Evolutionary conservation across 92 coral and sea anemone species (phyloP), one percentile per base, ranked within the genome.

Genomic region (Desmophyllum pertusum): DNA sequence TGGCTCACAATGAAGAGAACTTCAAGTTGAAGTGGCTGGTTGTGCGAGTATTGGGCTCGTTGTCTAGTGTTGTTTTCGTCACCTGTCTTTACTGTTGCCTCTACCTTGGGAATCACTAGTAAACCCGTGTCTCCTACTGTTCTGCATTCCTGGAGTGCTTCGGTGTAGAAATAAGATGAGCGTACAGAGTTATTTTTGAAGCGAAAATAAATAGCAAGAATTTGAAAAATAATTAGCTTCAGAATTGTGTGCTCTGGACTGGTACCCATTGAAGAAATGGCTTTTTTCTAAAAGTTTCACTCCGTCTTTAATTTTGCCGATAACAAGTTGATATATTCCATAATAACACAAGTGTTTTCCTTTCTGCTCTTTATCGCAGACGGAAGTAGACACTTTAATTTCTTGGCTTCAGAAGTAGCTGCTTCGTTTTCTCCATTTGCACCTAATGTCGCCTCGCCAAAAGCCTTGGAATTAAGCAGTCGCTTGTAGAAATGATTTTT

Each of bases 281-380:
- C 81, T 21, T 76, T 50, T n/a, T 38, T 76, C 10, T 57, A 76
- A 38, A 40, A n/a, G 27, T 38, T 36, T 7, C 21, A 79, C 50
- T 38, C 90, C 90, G 11, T 13, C 19, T 6, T 64, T 27, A 10
- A 61, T 29, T 33, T 75, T 52, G 0, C 63, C 83, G 0, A 33
- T 5, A 31, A 18, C 46, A 36, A 81, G 46, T 2, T 36, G 21
- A 17, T 11, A 7, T 29, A 87, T 65, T 0, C 90, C 90, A 18
- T n/a, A 66, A 53, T 87, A 87, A 61, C 82, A 87, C 45, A 36
- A 10, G 31, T 10, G 10, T 65, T 81, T 87, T 38, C 71, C 90
- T 63, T 68, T 51, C 3, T 63, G 46, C 35, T 10, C 31, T 50
- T 5, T 19, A 9, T 41, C 42, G 0, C 25, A 4, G 7, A 15